Base-by-base conservation (phyloP, 2,888 invertebrate species). In the Nematopogon swammerdamellus region DNA sequence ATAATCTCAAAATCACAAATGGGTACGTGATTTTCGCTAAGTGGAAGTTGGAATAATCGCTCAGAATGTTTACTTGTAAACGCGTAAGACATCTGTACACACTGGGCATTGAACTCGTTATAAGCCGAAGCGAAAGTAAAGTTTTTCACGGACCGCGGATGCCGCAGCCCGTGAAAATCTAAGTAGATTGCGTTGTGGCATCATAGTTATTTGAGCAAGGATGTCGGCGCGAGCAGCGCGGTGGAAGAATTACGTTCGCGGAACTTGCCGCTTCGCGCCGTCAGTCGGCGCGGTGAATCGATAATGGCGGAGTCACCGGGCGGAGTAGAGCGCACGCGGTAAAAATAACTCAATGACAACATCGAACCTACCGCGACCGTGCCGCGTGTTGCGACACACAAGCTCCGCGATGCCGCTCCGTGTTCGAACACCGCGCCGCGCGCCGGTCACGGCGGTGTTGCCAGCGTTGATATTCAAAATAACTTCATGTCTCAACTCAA, bases 301-400 rank as follows among this genome's bases (percentile, higher is more conserved):
- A 36, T 36, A 36, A 14, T 14, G 36, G 14, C n/a, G 36, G 11
- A 10, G 25, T 10, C 5, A 4, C 5, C 36, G 36, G 36, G 11
- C 3, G 4, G 11, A 14, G 36, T 14, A 36, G n/a, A 36, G 61
- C 65, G 60, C 64, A 63, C 65, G 60, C 66, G 70, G 69, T 75
- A 77, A 74, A 74, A 76, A 77, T 77, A 79, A 73, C 71, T 67
- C 36, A 70, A 70, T 77, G 77, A 76, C 75, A 77, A 72, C 74
- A 72, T 36, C 36, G 25, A 36, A 14, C 36, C 8, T 8, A 8
- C 25, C 8, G 25, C 36, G 36, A 8, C 25, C 8, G 25, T 14
- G 36, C 11, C 36, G 36, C 36, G 36, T 36, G 36, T 36, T 36
- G 36, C 36, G 36, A 36, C 25, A 36, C 14, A 36, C 36, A 14